Evolutionary conservation across 35 echinoderm and acorn worm genomes (phyloP), one percentile per base, ranked within the genome.

Genomic region (Chiridota heheva): DNA sequence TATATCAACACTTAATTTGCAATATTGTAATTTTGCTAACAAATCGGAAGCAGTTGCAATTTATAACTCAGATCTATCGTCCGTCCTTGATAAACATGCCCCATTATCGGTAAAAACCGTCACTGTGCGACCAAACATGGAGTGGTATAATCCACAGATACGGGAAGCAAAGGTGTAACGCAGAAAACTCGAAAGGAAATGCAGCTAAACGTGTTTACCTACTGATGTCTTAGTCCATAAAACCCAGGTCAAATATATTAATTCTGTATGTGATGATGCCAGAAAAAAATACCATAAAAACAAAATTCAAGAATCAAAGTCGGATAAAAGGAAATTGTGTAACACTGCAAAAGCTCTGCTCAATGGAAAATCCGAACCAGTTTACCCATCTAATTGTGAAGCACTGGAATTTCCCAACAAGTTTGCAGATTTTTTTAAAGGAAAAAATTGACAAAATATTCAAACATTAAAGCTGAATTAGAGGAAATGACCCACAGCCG

Each of bases 181-280:
- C 44, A 49, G 80, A 45, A 31, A 34, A 42, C 68, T 44, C 47
- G 68, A 72, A 29, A 72, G 68, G 68, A 72, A 72, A 72, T 26
- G 12, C 36, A 42, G 43, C 22, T 7, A 16, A 69, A 40, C 66
- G 12, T 15, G 66, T 36, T 36, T 7, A 69, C 66, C 36, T 36
- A 17, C 34, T 69, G 66, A 69, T 69, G 15, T 35, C n/a, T 7
- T n/a, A 69, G 30, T 40, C 66, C 66, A 69, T 4, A 69, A 69
- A 39, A 40, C 66, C 15, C 66, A 69, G 43, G 37, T 69, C n/a
- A 69, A 69, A 69, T 72, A 72, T 20, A 43, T 72, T n/a, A 72
- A 72, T 44, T 72, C 40, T 24, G 0, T 45, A 18, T 72, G 68
- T 72, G 68, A 44, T 43, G 31, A 4, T 1, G 68, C 68, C 41